A percentile compares a stretch with the other conserved stretches of the same genome.
Conservation (phyloP, 2,888 invertebrate species). For the Callinectes sapidus region DNA sequence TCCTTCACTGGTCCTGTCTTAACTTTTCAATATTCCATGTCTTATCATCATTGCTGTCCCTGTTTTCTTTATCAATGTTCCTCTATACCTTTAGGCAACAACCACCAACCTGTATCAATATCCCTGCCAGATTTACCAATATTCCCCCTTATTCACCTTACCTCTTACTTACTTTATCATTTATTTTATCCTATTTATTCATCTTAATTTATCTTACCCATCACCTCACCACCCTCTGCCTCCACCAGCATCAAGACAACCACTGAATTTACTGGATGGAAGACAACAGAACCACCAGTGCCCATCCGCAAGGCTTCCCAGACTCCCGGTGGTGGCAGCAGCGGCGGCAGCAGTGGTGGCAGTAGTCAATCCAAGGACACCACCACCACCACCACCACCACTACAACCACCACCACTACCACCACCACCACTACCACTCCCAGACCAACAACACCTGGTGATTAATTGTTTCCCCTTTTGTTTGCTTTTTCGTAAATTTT, state of each 20-base stretch:
- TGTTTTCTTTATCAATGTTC: no score
- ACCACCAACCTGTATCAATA: no score
- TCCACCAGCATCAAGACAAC: constrained; percentile 50
- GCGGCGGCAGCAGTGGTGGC: neutral
- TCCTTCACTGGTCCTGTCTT: no score
- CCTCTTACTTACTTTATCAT: neutral
- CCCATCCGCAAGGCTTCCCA: constrained; percentile 4
- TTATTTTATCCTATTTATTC: neutral
- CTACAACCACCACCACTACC: constrained; percentile 69
- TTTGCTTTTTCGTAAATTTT: neutral
- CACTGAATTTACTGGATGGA: constrained; percentile 64
- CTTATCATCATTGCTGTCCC: no score
- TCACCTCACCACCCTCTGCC: neutral
- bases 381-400: constrained; percentile 71
- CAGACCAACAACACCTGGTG: constrained; percentile 70
- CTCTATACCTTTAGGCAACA: no score
- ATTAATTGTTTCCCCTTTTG: neutral
- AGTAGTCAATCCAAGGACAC: constrained; percentile 11
- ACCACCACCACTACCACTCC: constrained; percentile 71
- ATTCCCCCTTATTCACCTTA: neutral
- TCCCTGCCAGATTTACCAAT: no score
- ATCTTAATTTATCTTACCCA: neutral
- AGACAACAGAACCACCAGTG: constrained; percentile 43
- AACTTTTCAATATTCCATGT: no score
- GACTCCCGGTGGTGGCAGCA: neutral